Percentiles rank a stretch among this genome's conserved stretches.
Evolutionary conservation across 2,888 invertebrate genomes (phyloP).

Genomic region (Pyrrhia umbra): DNA sequence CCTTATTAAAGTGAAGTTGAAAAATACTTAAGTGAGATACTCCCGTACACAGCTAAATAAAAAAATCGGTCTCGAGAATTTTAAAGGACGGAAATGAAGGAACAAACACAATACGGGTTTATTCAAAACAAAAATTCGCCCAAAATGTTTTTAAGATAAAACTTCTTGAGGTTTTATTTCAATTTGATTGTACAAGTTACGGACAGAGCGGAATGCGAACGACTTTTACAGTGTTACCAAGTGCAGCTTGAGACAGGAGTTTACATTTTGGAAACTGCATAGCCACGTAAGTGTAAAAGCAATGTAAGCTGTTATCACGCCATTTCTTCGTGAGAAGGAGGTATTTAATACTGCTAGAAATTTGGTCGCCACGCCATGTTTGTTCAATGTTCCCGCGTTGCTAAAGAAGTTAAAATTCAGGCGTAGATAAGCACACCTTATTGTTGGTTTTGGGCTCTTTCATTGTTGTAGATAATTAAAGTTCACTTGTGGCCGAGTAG

Average conservation of each 20-base stretch:
- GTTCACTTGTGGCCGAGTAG: background rate
- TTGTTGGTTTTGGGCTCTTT: constrained; percentile 12
- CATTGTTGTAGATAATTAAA: constrained; percentile 20
- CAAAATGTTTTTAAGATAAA: constrained; percentile 41
- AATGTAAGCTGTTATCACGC: constrained; percentile 48
- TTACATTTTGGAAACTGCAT: constrained; percentile 43
- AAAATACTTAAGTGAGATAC: constrained; percentile 47
- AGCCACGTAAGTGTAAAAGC: constrained; percentile 42
- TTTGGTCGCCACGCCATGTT: constrained; percentile 18
- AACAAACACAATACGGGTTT: constrained; percentile 34
- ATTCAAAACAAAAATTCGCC: constrained; percentile 17
- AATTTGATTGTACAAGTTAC: constrained; percentile 39
- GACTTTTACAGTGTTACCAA: constrained; percentile 40
- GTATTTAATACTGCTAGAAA: constrained; percentile 37
- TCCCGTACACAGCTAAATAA: constrained; percentile 22
- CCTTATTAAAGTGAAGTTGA: constrained; percentile 18
- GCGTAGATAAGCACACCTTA: constrained; percentile 1
- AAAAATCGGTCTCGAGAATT: constrained; percentile 14
- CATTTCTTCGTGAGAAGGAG: constrained; percentile 39
- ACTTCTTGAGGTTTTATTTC: constrained; percentile 39
- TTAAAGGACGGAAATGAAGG: constrained; percentile 25
- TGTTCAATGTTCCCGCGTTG: constrained; percentile 37
- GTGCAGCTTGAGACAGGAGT: constrained; percentile 41
- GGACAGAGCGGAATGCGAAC: constrained; percentile 29
- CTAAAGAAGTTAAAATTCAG: constrained; percentile 20